Evolutionary conservation across 2,113 vertebrate species (phyloP), one percentile per base, ranked within the genome.

Genomic region (Grammomys surdaster): DNA sequence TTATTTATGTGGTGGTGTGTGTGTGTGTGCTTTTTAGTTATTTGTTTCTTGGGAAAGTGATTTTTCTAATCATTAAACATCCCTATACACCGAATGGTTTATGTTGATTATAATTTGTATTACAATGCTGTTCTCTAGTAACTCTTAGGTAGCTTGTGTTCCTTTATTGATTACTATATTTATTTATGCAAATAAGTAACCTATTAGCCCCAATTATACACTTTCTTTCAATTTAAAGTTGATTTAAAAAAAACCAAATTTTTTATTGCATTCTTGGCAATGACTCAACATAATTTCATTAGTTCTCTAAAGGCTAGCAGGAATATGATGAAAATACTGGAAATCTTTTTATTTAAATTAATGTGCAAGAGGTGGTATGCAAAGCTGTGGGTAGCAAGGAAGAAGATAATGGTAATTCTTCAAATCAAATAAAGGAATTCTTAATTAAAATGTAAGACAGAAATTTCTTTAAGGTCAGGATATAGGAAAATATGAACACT

Each of bases 121-220:
- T 72, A 48, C 82, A 46, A 36, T 96, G 85, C 43, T 69, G 43
- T 73, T 88, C 97, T 96, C 48, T 81, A 88, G 43, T 78, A 96
- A 91, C 75, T 84, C 22, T 95, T 92, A 63, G 73, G 58, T 69
- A 69, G 86, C 28, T 92, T 86, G 3, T 85, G 12, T 97, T 95
- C 76, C 19, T 97, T 93, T 92, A 97, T 96, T 96, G 94, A 69
- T 88, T 94, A 43, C 22, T 88, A 65, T 78, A 17, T 90, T 98
- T 97, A 95, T 97, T 46, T 95, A 91, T 82, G 40, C 56, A 95
- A 88, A 46, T 78, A 97, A 97, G 96, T 97, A 96, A 95, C 56
- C 31, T 85, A 0, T 58, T 96, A 84, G 33, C 91, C 80, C 94
- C 89, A 97, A 84, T 95, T 94, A 88, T 43, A 36, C 89, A 0